These are phyloP conservation scores for Caranx melampygus DNA, from an alignment of 2,113 vertebrate species.

Conservation along the genomic window DNA sequence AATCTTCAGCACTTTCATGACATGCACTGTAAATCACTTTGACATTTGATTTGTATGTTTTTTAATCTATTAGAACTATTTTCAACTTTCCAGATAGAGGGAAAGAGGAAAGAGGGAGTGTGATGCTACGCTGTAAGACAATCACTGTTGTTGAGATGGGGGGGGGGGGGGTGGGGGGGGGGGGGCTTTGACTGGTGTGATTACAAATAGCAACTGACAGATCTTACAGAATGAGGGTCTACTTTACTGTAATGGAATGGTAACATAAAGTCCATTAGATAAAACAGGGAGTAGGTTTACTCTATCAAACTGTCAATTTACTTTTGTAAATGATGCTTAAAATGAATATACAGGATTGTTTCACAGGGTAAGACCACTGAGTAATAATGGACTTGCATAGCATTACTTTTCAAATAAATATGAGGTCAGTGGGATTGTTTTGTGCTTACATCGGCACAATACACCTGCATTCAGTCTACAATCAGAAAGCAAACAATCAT, in stretches of 20 bases:
- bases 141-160: too few relatives aligned
- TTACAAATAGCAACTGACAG: too few relatives aligned
- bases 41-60: too few relatives aligned
- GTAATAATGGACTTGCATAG: background rate
- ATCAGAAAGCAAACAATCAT: background rate
- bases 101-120: too few relatives aligned
- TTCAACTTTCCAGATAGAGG: too few relatives aligned
- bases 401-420: background rate
- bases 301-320: background rate
- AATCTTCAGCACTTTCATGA: too few relatives aligned
- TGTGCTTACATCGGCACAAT: background rate
- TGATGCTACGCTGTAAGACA: too few relatives aligned
- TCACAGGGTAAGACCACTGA: background rate
- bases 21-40: too few relatives aligned
- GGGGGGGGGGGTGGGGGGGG: too few relatives aligned
- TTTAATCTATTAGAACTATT: too few relatives aligned
- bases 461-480: conserved; percentile 5
- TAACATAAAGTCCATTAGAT: background rate
- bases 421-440: background rate
- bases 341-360: background rate
- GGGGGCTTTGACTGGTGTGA: too few relatives aligned
- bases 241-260: background rate
- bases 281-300: background rate
- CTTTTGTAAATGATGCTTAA: background rate
- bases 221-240: background rate